phyloP scores from a whole-genome alignment of 2,797 vertebrate genomes.

The Rhinophrynus dorsalis region DNA sequence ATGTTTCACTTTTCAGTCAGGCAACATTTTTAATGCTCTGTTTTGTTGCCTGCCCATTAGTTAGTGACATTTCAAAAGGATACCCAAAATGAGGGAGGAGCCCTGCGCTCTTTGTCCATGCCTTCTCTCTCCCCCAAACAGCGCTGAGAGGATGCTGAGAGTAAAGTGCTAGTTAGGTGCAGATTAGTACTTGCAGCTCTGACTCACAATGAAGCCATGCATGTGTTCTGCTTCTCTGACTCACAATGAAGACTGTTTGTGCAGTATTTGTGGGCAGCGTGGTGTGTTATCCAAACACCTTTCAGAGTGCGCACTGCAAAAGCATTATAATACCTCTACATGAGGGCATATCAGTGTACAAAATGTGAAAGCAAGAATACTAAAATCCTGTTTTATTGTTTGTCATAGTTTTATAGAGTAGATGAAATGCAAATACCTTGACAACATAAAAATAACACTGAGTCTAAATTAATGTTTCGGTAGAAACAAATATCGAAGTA shows the following conservation, averaged over 20 bases:
- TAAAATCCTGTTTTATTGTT: neutral
- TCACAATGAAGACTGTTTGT: constrained; percentile 67
- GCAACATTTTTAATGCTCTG: no score
- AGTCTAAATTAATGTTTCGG: constrained; percentile 9
- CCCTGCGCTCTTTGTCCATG: no score
- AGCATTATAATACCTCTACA: constrained; percentile 54
- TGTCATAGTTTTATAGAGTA: constrained; percentile 1
- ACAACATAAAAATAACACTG: constrained; percentile 6
- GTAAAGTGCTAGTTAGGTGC: constrained; percentile 71
- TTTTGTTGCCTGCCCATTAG: no score
- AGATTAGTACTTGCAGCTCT: constrained; percentile 68
- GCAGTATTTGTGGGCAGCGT: constrained; percentile 57
- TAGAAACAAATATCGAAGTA: constrained; percentile 1
- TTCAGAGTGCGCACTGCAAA: constrained; percentile 57
- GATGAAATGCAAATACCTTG: constrained; percentile 15
- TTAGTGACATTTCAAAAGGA: no score
- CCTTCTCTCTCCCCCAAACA: no score
- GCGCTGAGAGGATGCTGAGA: no score
- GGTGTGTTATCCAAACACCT: constrained; percentile 43
- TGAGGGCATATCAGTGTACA: constrained; percentile 52
- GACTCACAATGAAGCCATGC: no score
- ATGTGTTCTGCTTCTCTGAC: constrained; percentile 66
- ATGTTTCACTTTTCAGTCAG: no score
- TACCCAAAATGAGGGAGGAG: no score
- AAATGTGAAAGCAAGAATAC: neutral